Evolutionary conservation across 2,113 vertebrate genomes (phyloP), one percentile per base, ranked within the genome.

Genomic region (Rousettus leschenaultii): DNA sequence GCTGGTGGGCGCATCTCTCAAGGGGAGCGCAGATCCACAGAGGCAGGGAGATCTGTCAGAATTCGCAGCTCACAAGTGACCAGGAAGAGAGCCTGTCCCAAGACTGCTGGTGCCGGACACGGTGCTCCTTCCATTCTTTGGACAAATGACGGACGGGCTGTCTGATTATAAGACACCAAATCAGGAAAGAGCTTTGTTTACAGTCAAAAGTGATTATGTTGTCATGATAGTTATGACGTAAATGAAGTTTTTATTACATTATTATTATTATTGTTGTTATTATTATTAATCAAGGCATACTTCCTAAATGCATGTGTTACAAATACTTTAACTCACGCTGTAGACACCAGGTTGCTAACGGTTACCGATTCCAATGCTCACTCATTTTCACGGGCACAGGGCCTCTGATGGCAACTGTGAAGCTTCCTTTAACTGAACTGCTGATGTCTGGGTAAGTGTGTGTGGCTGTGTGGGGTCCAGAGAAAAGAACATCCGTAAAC

Each of bases 331-430:
- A 28, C 1, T 0, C 48, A 2, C 1, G 1, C 1, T 0, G 43
- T 16, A 63, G 63, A 57, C 14, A 3, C 26, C 6, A 48, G 22
- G 30, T 21, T 24, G 28, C 38, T 26, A 26, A 45, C 1, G 22
- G 16, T 22, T 11, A 28, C n/a, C 35, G 26, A 35, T 65, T 63
- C 30, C 16, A n/a, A 18, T n/a, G 13, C 73, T 85, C 28, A 30
- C 66, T 40, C 12, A 33, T 55, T 53, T 14, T 2, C 55, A 3
- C 0, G 7, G 74, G 55, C 33, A 7, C 0, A 0, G 59, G 40
- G 38, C 79, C 24, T 68, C 40, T 0, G 1, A 4, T 19, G 30
- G 61, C 71, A 86, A 53, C 24, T 65, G 0, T 8, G 53, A 40
- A 22, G 19, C 26, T 11, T 77, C 51, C 53, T 53, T 51, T 71